phyloP scores from a whole-genome alignment of 92 coral and sea anemone species.

The Porites cylindrica region DNA sequence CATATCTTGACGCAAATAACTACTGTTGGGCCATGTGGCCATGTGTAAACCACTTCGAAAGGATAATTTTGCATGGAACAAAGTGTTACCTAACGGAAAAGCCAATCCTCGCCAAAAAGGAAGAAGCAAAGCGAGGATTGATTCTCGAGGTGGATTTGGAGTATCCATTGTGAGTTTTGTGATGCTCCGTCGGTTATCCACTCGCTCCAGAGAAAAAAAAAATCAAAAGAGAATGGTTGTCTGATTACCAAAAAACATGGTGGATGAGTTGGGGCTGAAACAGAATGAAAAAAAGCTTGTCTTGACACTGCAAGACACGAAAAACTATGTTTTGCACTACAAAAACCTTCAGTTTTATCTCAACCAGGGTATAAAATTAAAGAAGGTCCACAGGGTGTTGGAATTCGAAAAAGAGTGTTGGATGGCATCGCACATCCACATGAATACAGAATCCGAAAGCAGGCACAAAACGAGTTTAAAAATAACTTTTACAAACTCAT shows the following conservation, averaged over 20 bases:
- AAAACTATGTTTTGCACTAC: conserved; percentile 34
- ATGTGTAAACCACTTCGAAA: no score
- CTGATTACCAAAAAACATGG: no score
- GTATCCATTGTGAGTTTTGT: background rate
- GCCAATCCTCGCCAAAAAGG: no score
- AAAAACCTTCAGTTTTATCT: conserved; percentile 21
- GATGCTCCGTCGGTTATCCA: no score
- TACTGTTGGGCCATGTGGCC: no score
- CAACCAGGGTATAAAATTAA: conserved; percentile 15
- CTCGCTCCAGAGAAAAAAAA: no score
- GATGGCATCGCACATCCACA: conserved; percentile 34
- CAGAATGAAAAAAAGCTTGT: background rate
- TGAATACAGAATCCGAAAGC: conserved; percentile 38
- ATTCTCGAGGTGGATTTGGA: conserved; percentile 20
- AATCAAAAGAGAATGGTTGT: background rate
- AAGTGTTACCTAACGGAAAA: no score
- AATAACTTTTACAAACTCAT: conserved; percentile 40
- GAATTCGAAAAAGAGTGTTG: conserved; percentile 41
- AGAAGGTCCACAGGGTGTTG: conserved; percentile 19
- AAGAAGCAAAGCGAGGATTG: background rate
- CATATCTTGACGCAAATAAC: background rate
- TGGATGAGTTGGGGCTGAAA: no score
- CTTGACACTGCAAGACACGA: conserved; percentile 8
- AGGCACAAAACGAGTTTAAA: conserved; percentile 35
- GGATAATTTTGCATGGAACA: no score